Conservation (phyloP, 2,888 invertebrate genomes). For the Drosophila rubida region DNA sequence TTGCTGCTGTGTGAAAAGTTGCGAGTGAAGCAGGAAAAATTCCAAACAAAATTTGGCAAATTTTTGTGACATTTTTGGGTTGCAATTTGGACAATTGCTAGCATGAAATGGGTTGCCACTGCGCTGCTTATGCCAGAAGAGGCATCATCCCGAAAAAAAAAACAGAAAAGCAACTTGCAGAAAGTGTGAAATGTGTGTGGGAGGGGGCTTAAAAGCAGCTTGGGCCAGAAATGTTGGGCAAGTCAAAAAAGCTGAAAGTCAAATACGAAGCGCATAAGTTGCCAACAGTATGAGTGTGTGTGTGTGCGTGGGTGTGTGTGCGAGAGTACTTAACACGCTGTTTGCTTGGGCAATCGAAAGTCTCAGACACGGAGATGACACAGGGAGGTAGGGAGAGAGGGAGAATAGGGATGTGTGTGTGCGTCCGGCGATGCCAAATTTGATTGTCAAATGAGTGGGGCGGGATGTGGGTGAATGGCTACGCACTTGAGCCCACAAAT, state of each 20-base stretch:
- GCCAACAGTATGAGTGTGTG: slow-evolving; percentile 3
- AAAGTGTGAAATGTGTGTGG: not conserved
- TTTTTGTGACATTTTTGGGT: slow-evolving; percentile 16
- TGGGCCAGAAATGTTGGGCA: slow-evolving; percentile 11
- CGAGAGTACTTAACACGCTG: slow-evolving; percentile 63
- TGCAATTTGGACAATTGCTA: slow-evolving; percentile 4
- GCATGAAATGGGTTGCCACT: slow-evolving; percentile 11
- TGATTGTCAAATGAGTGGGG: slow-evolving; percentile 59
- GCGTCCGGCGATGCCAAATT: slow-evolving; percentile 51
- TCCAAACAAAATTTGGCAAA: slow-evolving; percentile 3
- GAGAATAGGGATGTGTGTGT: not conserved
- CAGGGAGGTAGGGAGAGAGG: not conserved
- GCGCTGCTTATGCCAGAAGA: not conserved
- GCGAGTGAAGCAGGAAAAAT: not conserved
- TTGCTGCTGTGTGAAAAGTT: not conserved
- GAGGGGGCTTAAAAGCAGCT: slow-evolving; percentile 16
- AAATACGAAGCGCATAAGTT: slow-evolving; percentile 37
- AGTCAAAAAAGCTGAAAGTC: slow-evolving; percentile 36
- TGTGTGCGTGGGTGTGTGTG: slow-evolving; percentile 13
- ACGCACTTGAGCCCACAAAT: slow-evolving; percentile 63
- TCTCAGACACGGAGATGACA: not conserved
- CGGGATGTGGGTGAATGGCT: slow-evolving; percentile 11
- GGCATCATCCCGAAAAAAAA: not conserved
- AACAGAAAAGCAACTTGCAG: not conserved
- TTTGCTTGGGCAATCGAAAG: slow-evolving; percentile 44